A percentile compares a stretch with the other conserved stretches of the same genome.
These are phyloP conservation scores for Anolis apletophallus DNA, from an alignment of 2,797 vertebrate genomes.

Conservation along the genomic window DNA sequence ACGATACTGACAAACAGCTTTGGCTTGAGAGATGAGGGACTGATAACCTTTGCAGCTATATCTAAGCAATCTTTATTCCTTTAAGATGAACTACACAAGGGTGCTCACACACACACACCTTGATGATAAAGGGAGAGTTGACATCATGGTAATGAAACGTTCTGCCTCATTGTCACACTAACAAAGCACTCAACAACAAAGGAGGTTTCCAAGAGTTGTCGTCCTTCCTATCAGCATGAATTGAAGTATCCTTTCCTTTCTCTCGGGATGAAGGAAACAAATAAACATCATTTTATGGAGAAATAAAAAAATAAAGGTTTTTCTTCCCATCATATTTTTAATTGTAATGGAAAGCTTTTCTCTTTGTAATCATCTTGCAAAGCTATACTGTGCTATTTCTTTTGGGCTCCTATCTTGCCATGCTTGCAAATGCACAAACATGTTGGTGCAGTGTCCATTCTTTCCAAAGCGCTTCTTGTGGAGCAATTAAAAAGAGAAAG, in stretches of 20 bases:
- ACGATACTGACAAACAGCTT: slow-evolving; percentile 56
- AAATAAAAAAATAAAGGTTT: slow-evolving; percentile 18
- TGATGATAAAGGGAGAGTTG: slow-evolving; percentile 41
- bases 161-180: slow-evolving; percentile 48
- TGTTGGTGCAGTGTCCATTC: slow-evolving; percentile 69
- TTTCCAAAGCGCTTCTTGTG: slow-evolving; percentile 50
- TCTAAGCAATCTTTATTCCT: slow-evolving; percentile 44
- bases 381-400: slow-evolving; percentile 50
- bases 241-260: slow-evolving; percentile 36
- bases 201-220: slow-evolving; percentile 58
- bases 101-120: slow-evolving; percentile 1
- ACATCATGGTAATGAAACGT: slow-evolving; percentile 49
- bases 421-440: slow-evolving; percentile 68
- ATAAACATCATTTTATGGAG: background rate
- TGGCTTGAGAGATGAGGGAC: slow-evolving; percentile 36
- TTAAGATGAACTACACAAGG: slow-evolving; percentile 45
- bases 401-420: slow-evolving; percentile 56
- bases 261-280: slow-evolving; percentile 45
- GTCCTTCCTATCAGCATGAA: slow-evolving; percentile 36
- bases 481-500: slow-evolving; percentile 49
- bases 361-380: slow-evolving; percentile 34
- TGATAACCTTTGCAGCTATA: slow-evolving; percentile 45
- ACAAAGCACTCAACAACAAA: slow-evolving; percentile 60
- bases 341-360: slow-evolving; percentile 46
- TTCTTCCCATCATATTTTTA: background rate